Base-by-base conservation (phyloP, 2,797 vertebrate species). In the Neoniphon sammara region DNA sequence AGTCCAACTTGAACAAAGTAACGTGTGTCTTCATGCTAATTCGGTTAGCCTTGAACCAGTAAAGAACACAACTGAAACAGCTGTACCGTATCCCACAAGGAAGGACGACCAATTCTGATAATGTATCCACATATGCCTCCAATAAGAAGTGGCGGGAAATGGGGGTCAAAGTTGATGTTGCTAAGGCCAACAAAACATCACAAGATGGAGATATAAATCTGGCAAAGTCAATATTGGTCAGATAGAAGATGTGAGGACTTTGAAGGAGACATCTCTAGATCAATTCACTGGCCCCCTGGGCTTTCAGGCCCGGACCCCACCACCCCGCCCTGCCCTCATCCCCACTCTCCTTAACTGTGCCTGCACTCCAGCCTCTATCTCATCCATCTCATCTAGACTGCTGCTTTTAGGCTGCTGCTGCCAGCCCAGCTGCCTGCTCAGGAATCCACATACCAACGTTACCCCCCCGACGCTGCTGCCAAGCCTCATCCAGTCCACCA, bases 221-320 rank as follows among this genome's bases (percentile, higher is more conserved):
- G 83, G 74, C 66, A 82, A 89, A 85, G 89, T 91, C 90, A 91
- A 92, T 93, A 91, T 88, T 91, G 85, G 90, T 84, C 73, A 88
- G 84, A 86, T 89, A 78, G 81, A 56, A 88, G 80, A 88, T 87
- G 83, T 84, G 75, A 63, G 50, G 77, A 78, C 82, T 88, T 89
- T 90, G 85, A 91, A 84, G 82, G 86, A 91, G 86, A 88, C 83
- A 87, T 91, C 73, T 92, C 80, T 68, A 81, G 85, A 90, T 92
- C 88, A 87, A 73, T 84, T 64, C 69, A 56, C 25, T 7, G 4
- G 73, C 62, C 83, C 82, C 44, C 34, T 2, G 78, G 86, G 69
- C 73, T 76, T 87, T 80, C 62, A 75, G 63, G 80, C 56, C 59
- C 4, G 23, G 65, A 64, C 62, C 73, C 59, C 77, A 64, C 62